Percentiles rank a stretch among this genome's conserved stretches.
Evolutionary conservation across 2,888 invertebrate genomes (phyloP).

Genomic region (Slavum lentiscoides): DNA sequence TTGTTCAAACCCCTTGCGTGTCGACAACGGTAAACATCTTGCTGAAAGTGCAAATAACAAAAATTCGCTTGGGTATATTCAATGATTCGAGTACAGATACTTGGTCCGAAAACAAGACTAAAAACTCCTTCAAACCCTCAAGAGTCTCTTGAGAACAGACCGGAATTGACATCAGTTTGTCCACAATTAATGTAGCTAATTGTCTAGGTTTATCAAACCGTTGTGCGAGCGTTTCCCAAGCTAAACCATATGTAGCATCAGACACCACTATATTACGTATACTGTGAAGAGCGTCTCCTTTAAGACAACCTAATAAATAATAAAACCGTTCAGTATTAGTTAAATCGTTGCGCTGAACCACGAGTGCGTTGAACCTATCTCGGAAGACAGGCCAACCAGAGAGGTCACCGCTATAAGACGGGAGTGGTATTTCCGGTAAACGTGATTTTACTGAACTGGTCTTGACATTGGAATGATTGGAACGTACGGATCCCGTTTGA

Average conservation of each 20-base stretch:
- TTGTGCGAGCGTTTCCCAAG: background rate
- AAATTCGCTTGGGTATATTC: background rate
- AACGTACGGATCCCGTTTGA: too few relatives aligned
- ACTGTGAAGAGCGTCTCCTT: background rate
- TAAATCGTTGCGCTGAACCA: background rate
- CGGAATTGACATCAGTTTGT: background rate
- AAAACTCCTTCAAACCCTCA: background rate
- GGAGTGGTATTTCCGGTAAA: background rate
- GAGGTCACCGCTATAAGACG: background rate
- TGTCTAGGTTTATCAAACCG: background rate
- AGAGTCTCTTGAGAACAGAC: background rate
- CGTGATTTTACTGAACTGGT: background rate
- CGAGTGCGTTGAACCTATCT: too few relatives aligned
- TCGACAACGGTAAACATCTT: background rate
- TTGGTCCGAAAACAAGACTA: background rate
- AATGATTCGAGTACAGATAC: background rate
- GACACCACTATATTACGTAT: background rate
- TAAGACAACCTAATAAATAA: background rate
- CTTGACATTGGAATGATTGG: too few relatives aligned
- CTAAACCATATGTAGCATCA: background rate
- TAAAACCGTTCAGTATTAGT: background rate
- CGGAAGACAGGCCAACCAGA: background rate
- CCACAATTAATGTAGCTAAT: background rate
- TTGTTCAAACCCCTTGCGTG: background rate
- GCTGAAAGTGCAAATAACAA: background rate